Evolutionary conservation across 64 coral and sea anemone genomes (phyloP), one percentile per base, ranked within the genome.

Genomic region (Orbicella faveolata): DNA sequence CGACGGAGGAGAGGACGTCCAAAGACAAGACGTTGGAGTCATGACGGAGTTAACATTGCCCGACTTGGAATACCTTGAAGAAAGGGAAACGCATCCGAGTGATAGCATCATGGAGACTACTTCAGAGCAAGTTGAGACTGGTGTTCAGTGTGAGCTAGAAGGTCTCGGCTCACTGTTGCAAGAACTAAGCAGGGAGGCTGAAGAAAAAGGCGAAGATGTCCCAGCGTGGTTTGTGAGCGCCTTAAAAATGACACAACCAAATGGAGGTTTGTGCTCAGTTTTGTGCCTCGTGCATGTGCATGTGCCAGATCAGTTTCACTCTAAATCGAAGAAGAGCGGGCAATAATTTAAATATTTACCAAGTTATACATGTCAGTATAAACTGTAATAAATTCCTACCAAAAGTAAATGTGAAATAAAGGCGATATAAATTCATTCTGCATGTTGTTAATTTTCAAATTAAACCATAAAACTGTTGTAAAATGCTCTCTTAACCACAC

Each of bases 141-240:
- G 75, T 61, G 34, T 80, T 36, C 90, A 92, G 52, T 92, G 90
- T 75, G 76, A 80, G 13, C 61, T 92, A 21, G 86, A 61, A 63
- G 82, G 80, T 80, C 17, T 92, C 13, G n/a, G 48, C 4, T 79
- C 75, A 4, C 48, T 87, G 19, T 78, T 92, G 55, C 75, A 82
- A 63, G 90, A 92, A 33, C 82, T 85, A 12, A 85, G 18, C 65
- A 76, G 30, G 84, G 68, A 86, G 19, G 90, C 81, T 54, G 74
- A 92, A 73, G 36, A 92, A 20, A 20, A 75, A 4, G 89, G 61
- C 18, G 79, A 55, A 48, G 75, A 63, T 9, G 48, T 80, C 48
- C 70, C 75, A 21, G 36, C 79, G 17, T 92, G 82, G 90, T 92
- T 87, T 78, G 64, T 92, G 75, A 76, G 75, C 7, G 79, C 89